Base-by-base conservation (phyloP, 2,888 invertebrate genomes). In the Morpho achilles region DNA sequence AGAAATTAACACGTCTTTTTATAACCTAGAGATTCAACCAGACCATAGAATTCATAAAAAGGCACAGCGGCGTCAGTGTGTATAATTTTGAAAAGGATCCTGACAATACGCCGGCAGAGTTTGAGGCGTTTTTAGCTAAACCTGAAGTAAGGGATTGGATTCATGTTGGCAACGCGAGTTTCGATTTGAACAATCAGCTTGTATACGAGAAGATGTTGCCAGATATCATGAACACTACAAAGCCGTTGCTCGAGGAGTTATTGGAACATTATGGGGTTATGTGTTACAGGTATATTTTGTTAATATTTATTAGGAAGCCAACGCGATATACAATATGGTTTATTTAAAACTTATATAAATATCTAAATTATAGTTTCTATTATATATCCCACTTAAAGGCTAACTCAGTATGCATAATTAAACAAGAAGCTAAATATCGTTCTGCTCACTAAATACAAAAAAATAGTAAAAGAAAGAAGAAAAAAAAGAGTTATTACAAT, bases 171-270 rank as follows among this genome's bases (percentile, higher is more conserved):
- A 93, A 94, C 39, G 65, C 69, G 0, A 62, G 68, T 8, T 84
- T 77, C 41, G 51, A 74, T 50, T 67, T 71, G 7, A 71, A 80
- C 72, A 82, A 88, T 61, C 79, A 79, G 52, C 53, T 69, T 8
- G 95, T 95, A 0, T 94, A 95, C 74, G 67, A 82, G 32, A 90
- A 93, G 68, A 83, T 96, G 66, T 76, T 92, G 59, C 82, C 86
- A 7, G 96, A 96, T 74, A 82, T 95, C 39, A 93, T 94, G 92
- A 92, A 94, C 66, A 93, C 94, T 0, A 92, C 94, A 1, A 93
- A 93, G 58, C 87, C 91, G 0, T 92, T 92, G 79, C 74, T 95
- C 23, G 88, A 91, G 40, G 92, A 92, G 67, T 74, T 95, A 9
- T 70, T 94, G 8, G 88, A 92, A 45, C 79, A 93, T 70, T 95